Percentiles rank a stretch among this genome's conserved stretches.
These are phyloP conservation scores for Pelmatolapia mariae DNA, from an alignment of 2,113 vertebrate species.

Conservation along the genomic window DNA sequence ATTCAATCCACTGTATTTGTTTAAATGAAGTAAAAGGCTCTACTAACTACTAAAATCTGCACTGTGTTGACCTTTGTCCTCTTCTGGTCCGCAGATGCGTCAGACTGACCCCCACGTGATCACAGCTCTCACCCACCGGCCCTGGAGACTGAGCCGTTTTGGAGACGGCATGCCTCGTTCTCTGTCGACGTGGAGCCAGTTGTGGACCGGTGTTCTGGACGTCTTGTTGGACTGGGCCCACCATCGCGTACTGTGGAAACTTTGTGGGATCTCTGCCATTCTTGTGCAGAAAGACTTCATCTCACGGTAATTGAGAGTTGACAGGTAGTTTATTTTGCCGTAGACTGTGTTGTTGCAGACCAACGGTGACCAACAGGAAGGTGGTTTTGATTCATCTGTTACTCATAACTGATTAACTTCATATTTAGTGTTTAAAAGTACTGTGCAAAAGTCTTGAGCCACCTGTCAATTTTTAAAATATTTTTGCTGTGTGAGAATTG, in stretches of 20 bases:
- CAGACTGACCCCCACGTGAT: constrained; percentile 80
- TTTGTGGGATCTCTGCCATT: constrained; percentile 89
- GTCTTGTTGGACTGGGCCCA: constrained; percentile 87
- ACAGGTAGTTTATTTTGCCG: neutral
- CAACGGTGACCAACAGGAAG: neutral
- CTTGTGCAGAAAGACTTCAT: constrained; percentile 87
- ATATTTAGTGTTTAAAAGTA: neutral
- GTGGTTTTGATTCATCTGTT: neutral
- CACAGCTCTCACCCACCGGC: constrained; percentile 85
- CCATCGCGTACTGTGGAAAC: constrained; percentile 84
- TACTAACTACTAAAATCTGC: neutral
- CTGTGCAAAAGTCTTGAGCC: neutral
- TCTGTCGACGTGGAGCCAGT: constrained; percentile 70
- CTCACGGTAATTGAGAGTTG: constrained; percentile 78
- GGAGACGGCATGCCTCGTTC: constrained; percentile 77
- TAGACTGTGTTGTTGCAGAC: neutral
- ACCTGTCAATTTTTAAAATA: neutral
- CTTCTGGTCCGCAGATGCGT: constrained; percentile 78
- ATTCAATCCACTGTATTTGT: neutral
- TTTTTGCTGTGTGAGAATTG: neutral
- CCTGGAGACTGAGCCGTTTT: constrained; percentile 84
- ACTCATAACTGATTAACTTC: neutral
- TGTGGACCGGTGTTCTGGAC: constrained; percentile 73
- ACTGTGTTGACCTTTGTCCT: neutral
- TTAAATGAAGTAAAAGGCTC: neutral